These are phyloP conservation scores for Maccullochella peelii DNA, from an alignment of 2,113 vertebrate genomes.

Conservation along the genomic window DNA sequence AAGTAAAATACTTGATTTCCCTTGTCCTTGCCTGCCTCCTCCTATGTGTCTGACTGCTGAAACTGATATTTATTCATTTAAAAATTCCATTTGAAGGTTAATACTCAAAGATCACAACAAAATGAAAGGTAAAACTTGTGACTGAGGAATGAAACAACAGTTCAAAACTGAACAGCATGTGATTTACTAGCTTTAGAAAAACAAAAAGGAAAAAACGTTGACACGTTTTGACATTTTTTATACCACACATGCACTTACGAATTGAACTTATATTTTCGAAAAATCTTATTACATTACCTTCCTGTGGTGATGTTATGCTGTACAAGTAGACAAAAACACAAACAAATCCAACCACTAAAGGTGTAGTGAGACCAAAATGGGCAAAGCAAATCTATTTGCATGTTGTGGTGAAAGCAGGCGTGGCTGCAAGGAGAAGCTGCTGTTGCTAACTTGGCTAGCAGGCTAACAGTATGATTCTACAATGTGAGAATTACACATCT, in stretches of 20 bases:
- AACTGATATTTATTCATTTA: neutral
- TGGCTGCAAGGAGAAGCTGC: too few species aligned
- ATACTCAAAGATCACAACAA: neutral
- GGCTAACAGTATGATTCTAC: neutral
- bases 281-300: neutral
- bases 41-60: neutral
- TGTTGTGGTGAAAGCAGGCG: neutral
- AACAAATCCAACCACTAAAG: neutral
- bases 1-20: neutral
- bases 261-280: too few species aligned
- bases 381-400: neutral
- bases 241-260: too few species aligned
- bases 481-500: neutral
- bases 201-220: too few species aligned
- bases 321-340: too few species aligned
- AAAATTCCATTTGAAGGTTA: neutral
- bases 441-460: neutral
- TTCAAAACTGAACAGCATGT: neutral
- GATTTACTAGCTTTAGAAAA: too few species aligned
- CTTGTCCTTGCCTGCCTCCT: neutral
- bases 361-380: neutral
- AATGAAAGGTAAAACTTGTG: neutral
- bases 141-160: neutral
- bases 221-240: too few species aligned
- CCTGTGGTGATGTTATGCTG: neutral